Base-by-base conservation (phyloP, 2,888 invertebrate species). In the Lasioglossum leucozonium region DNA sequence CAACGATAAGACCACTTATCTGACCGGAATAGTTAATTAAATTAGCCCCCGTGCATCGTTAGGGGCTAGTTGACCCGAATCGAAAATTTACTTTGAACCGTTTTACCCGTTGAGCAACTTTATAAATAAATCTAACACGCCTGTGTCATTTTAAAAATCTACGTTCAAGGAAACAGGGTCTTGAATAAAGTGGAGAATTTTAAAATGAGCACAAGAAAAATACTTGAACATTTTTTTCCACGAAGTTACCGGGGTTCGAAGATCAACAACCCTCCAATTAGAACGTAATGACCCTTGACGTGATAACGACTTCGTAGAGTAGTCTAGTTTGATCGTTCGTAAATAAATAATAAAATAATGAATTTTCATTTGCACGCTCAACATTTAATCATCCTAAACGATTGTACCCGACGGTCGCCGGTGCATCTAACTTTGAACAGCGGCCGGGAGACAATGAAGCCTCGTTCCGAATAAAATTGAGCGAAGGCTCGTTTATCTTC, bases 11-110 rank as follows among this genome's bases (percentile, higher is more conserved):
- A 11, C 55, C n/a, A 55, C 55, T 55, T 55, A n/a, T 55, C 55
- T 55, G n/a, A n/a, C 55, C 55, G 55, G 55, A 11, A n/a, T 55
- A 55, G n/a, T 55, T 55, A 55, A 55, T 55, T 55, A 55, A 55
- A n/a, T 55, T 55, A 55, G 55, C 11, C n/a, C n/a, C n/a, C 55
- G 55, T n/a, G 55, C 55, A 55, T 55, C 55, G 55, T 55, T 55
- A 55, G 55, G n/a, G n/a, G 11, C n/a, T 55, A n/a, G 55, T 55
- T 55, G 55, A 55, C n/a, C n/a, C 55, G 11, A 55, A 55, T 55
- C 55, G n/a, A 55, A 55, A 4, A n/a, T 55, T 22, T n/a, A 55
- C 55, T 55, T 55, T 55, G 55, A 55, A 11, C 55, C 55, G 55
- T n/a, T 55, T 11, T 11, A 55, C n/a, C 11, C 55, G 55, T 55